A percentile compares a stretch with the other conserved stretches of the same genome.
These are phyloP conservation scores for Mythimna albipuncta DNA, from an alignment of 2,888 invertebrate species.

Conservation along the genomic window DNA sequence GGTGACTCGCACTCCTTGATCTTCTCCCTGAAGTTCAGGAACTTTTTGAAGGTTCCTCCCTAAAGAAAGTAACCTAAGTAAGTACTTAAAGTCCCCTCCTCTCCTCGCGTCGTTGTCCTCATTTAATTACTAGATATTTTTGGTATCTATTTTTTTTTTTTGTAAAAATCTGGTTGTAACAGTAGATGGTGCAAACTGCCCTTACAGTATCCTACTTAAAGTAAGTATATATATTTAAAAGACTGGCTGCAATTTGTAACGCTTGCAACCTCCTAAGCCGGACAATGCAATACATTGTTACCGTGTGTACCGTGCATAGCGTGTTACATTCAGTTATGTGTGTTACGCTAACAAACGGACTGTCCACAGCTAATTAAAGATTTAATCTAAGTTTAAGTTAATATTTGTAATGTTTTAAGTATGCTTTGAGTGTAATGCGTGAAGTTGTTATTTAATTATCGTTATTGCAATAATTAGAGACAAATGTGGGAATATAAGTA, in stretches of 20 bases:
- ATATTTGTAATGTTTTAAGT: conserved; percentile 45
- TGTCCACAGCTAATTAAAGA: conserved; percentile 22
- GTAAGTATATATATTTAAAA: background rate
- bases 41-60: too few relatives aligned
- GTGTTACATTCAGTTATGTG: conserved; percentile 32
- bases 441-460: conserved; percentile 25
- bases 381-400: conserved; percentile 21
- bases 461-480: conserved; percentile 13
- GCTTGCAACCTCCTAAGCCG: conserved; percentile 20
- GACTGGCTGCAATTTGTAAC: conserved; percentile 30
- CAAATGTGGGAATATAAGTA: conserved; percentile 1
- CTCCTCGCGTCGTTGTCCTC: too few relatives aligned
- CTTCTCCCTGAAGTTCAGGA: too few relatives aligned
- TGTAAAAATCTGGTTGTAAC: too few relatives aligned
- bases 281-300: conserved; percentile 61
- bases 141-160: too few relatives aligned
- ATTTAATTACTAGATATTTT: too few relatives aligned
- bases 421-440: conserved; percentile 11
- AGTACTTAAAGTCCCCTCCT: too few relatives aligned
- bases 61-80: too few relatives aligned
- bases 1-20: too few relatives aligned
- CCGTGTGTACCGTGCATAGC: conserved; percentile 48
- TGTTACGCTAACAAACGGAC: conserved; percentile 31
- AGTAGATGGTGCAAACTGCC: too few relatives aligned
- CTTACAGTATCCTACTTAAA: too few relatives aligned